Evolutionary conservation across 2,113 vertebrate genomes (phyloP), one percentile per base, ranked within the genome.

Genomic region (Oceanodroma tethys): DNA sequence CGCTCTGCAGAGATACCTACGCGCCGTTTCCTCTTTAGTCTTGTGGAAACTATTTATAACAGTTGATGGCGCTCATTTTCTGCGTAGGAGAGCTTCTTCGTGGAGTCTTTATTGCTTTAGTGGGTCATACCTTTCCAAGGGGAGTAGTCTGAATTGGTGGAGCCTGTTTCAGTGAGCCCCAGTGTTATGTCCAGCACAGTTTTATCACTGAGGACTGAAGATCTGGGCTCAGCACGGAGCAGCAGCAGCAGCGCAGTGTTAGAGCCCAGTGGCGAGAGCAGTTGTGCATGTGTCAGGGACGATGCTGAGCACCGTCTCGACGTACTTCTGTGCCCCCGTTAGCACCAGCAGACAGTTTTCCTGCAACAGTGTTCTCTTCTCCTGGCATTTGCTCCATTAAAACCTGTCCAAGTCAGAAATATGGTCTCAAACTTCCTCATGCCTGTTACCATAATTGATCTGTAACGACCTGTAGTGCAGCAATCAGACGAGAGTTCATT

Each of bases 241-340:
- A 36, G 58, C 40, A 26, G 45, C 34, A 26, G 45, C 34, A 45
- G 55, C 1, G 0, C 25, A 27, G 6, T 6, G 38, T n/a, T 43
- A 53, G 45, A 55, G 34, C 68, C 67, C 45, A 2, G 40, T 15
- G 36, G 36, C 0, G 2, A 36, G 43, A 73, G 32, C 9, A 16
- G 0, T 27, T 22, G 25, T 22, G 53, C 16, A 2, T 29, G 23
- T 45, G 27, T 12, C 13, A 2, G 62, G 74, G 48, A 3, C 0
- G 0, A 12, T 16, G 4, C 53, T 45, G n/a, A 55, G 81, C 7
- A 0, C 66, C 8, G 19, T 13, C 65, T 38, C 25, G 4, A 4
- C 3, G 6, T 45, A 1, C 30, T 7, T 26, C 55, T 48, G 59
- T 66, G 56, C 12, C 56, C 32, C 47, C 43, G 34, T 55, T 16